phyloP scores from a whole-genome alignment of 2,888 invertebrate genomes.

The Amiota mariae region DNA sequence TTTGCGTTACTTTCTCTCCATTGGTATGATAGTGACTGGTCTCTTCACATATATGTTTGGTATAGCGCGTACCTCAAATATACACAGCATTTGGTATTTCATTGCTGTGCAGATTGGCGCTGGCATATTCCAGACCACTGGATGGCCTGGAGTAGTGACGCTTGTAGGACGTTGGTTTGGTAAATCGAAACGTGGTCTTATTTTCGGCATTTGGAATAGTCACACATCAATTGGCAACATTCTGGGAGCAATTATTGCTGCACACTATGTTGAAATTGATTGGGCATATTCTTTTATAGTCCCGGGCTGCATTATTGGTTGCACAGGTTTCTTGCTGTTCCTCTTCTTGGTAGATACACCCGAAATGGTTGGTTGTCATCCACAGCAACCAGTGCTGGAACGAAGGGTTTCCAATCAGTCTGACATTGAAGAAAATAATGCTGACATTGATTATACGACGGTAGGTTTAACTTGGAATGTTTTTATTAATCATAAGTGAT shows the following conservation, averaged over 20 bases:
- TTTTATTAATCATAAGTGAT: no score
- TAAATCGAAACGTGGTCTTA: constrained; percentile 89
- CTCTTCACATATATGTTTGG: constrained; percentile 92
- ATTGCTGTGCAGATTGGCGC: constrained; percentile 88
- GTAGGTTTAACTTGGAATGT: neutral
- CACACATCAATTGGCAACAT: constrained; percentile 98
- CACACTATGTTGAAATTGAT: constrained; percentile 86
- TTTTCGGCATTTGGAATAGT: constrained; percentile 98
- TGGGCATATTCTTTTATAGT: constrained; percentile 95
- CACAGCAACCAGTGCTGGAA: constrained; percentile 46
- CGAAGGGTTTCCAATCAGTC: constrained; percentile 58
- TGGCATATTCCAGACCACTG: constrained; percentile 90
- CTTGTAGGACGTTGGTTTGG: constrained; percentile 98
- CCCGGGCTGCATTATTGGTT: constrained; percentile 88
- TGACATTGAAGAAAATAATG: constrained; percentile 70
- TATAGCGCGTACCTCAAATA: constrained; percentile 84
- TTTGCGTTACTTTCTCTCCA: constrained; percentile 89
- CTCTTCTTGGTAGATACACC: constrained; percentile 90
- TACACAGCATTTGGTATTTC: constrained; percentile 89
- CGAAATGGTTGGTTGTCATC: constrained; percentile 78
- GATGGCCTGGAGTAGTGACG: constrained; percentile 96
- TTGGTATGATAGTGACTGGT: constrained; percentile 93
- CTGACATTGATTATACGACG: neutral
- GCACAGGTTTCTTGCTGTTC: constrained; percentile 83
- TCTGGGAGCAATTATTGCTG: constrained; percentile 90